Evolutionary conservation across 2,797 vertebrate genomes (phyloP).

Genomic region (Pantherophis vulpinus): DNA sequence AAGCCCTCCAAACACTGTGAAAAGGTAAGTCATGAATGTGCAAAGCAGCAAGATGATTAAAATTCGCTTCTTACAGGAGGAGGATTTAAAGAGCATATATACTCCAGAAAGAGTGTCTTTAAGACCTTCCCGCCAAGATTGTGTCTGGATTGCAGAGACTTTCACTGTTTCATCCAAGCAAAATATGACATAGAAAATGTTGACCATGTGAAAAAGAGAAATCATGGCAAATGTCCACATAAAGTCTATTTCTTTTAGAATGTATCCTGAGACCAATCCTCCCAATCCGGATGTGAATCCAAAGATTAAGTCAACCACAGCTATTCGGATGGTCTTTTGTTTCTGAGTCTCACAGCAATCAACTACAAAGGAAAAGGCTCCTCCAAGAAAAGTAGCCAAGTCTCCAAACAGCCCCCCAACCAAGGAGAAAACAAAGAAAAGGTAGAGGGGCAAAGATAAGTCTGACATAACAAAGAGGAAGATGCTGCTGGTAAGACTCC

Average conservation of each 20-base stretch:
- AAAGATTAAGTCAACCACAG: slow-evolving; percentile 86
- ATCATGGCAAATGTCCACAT: slow-evolving; percentile 84
- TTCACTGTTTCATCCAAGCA: slow-evolving; percentile 79
- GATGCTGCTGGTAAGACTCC: slow-evolving; percentile 72
- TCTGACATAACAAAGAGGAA: slow-evolving; percentile 77
- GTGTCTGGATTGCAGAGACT: slow-evolving; percentile 50
- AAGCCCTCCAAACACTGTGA: slow-evolving; percentile 73
- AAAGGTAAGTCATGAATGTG: slow-evolving; percentile 76
- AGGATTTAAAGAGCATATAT: slow-evolving; percentile 77
- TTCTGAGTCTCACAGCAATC: slow-evolving; percentile 80
- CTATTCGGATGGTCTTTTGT: slow-evolving; percentile 88
- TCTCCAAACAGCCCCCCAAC: slow-evolving; percentile 85
- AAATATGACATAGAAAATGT: slow-evolving; percentile 81
- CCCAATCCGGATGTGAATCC: slow-evolving; percentile 85
- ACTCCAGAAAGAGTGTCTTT: slow-evolving; percentile 75
- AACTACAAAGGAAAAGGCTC: slow-evolving; percentile 88
- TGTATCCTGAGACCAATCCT: slow-evolving; percentile 86
- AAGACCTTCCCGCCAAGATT: slow-evolving; percentile 63
- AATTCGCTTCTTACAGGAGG: slow-evolving; percentile 65
- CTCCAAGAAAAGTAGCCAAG: slow-evolving; percentile 84
- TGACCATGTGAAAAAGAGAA: slow-evolving; percentile 70
- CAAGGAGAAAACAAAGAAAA: slow-evolving; percentile 79
- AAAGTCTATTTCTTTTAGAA: slow-evolving; percentile 83
- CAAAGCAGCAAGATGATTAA: slow-evolving; percentile 78
- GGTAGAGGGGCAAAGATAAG: slow-evolving; percentile 81